phyloP scores from a whole-genome alignment of 2,113 vertebrate genomes.

The Narcine bancroftii region DNA sequence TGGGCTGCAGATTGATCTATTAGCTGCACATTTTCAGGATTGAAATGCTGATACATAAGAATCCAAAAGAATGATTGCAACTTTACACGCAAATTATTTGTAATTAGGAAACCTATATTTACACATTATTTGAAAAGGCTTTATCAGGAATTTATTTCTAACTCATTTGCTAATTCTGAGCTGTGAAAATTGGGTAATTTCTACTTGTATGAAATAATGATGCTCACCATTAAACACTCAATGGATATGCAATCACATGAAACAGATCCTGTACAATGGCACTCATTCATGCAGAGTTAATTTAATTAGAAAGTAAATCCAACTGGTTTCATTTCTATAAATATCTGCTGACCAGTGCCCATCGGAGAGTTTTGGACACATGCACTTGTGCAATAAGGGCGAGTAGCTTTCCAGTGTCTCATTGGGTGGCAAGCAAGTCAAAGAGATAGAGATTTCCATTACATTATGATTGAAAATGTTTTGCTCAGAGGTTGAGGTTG shows the following conservation, averaged over 20 bases:
- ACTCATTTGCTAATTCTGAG: neutral
- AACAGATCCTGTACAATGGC: neutral
- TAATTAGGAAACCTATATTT: neutral
- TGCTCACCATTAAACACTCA: neutral
- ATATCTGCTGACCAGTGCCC: neutral
- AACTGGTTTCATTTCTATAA: neutral
- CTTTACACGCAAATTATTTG: no score
- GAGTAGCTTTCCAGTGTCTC: neutral
- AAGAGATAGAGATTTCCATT: neutral
- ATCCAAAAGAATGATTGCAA: no score
- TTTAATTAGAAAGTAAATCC: neutral
- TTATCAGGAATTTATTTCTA: neutral
- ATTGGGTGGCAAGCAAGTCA: neutral
- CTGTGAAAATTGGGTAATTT: neutral
- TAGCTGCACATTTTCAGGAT: no score
- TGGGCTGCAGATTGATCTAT: no score
- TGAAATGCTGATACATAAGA: no score
- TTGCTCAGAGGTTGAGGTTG: neutral
- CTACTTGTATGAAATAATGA: neutral
- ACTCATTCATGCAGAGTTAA: neutral
- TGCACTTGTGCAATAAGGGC: neutral
- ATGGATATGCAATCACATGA: neutral
- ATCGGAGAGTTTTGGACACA: neutral
- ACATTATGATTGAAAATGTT: neutral
- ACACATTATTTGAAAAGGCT: neutral